Percentiles rank a stretch among this genome's conserved stretches.
Evolutionary conservation across 2,797 vertebrate genomes (phyloP).

Genomic region (Setipinna tenuifilis): DNA sequence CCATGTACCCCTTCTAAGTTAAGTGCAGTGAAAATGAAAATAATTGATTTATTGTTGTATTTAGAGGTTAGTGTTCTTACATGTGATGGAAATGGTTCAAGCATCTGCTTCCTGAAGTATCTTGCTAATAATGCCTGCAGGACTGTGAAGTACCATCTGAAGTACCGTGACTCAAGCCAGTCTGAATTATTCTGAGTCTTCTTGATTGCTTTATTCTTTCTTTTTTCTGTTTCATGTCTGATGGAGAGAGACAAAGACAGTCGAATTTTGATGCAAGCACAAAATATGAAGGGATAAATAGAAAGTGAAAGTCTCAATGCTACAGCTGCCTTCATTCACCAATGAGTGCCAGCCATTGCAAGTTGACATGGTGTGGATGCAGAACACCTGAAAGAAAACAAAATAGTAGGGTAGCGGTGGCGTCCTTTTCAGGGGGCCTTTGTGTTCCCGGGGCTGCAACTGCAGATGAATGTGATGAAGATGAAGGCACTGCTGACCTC

Average conservation of each 20-base stretch:
- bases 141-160: constrained; percentile 70
- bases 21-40: neutral
- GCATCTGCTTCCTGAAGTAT: constrained; percentile 35
- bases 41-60: neutral
- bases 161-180: constrained; percentile 70
- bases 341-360: neutral
- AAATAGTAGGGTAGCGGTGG: constrained; percentile 22
- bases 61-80: neutral
- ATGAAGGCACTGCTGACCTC: constrained; percentile 51
- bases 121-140: constrained; percentile 62
- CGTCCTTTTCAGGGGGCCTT: constrained; percentile 37
- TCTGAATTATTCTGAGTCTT: constrained; percentile 68
- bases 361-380: neutral
- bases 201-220: constrained; percentile 53
- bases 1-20: neutral
- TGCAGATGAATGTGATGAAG: constrained; percentile 62
- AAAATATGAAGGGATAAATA: neutral
- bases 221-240: constrained; percentile 50
- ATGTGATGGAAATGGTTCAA: constrained; percentile 46
- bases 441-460: constrained; percentile 59
- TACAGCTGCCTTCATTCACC: too few species aligned
- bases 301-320: too few species aligned
- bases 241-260: neutral
- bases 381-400: constrained; percentile 18
- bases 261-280: neutral